Evolutionary conservation across 2,113 vertebrate species (phyloP).

Genomic region (Nerophis lumbriciformis): DNA sequence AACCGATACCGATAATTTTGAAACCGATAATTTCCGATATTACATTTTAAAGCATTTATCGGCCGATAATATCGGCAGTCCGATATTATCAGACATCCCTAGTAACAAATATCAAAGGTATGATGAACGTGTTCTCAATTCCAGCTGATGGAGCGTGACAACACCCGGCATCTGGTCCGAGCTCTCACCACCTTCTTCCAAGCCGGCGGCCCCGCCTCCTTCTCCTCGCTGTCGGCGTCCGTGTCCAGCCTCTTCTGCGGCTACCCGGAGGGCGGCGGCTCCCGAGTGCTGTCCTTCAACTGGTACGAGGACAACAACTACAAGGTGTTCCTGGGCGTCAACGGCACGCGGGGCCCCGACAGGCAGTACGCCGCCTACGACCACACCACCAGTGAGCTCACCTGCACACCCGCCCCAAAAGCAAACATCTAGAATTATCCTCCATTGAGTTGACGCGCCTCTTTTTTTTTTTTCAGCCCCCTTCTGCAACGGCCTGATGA

Average conservation of each 20-base stretch:
- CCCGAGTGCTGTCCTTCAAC: slow-evolving; percentile 91
- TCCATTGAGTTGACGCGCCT: background rate
- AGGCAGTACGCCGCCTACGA: slow-evolving; percentile 77
- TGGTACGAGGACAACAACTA: slow-evolving; percentile 99
- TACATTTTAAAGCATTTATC: too few relatives aligned
- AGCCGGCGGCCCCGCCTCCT: slow-evolving; percentile 67
- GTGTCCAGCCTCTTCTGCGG: slow-evolving; percentile 87
- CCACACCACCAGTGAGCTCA: slow-evolving; percentile 81
- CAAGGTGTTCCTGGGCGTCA: slow-evolving; percentile 92
- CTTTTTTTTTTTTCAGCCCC: slow-evolving; percentile 66
- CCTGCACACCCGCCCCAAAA: background rate
- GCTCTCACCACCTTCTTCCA: slow-evolving; percentile 70
- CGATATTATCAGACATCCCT: too few relatives aligned
- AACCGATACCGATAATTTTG: too few relatives aligned
- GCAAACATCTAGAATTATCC: background rate
- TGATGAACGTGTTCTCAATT: too few relatives aligned
- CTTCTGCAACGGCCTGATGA: slow-evolving; percentile 90
- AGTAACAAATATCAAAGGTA: too few relatives aligned
- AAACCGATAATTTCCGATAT: too few relatives aligned
- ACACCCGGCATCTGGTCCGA: slow-evolving; percentile 76
- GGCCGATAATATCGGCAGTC: too few relatives aligned
- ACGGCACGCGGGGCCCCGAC: slow-evolving; percentile 73
- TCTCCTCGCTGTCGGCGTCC: slow-evolving; percentile 72
- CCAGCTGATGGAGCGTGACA: slow-evolving; percentile 76
- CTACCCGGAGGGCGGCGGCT: slow-evolving; percentile 85